Evolutionary conservation across 2,113 vertebrate species (phyloP).

Genomic region (Psilopsiagon aurifrons): DNA sequence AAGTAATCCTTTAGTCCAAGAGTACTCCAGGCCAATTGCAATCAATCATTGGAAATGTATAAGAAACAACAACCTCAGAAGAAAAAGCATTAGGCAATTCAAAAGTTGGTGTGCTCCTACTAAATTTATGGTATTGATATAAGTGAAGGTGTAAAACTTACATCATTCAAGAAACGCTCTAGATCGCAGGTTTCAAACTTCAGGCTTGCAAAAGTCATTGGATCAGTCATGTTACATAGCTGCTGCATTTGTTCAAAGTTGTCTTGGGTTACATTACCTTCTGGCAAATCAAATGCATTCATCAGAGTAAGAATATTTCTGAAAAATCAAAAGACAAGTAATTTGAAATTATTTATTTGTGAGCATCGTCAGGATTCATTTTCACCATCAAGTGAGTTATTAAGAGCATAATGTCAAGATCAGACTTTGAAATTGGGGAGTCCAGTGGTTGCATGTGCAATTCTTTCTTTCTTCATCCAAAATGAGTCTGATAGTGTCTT

Average conservation of each 20-base stretch:
- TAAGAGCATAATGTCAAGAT: background rate
- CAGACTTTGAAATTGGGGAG: background rate
- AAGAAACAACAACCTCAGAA: accelerated
- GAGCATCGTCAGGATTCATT: background rate
- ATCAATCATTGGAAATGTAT: background rate
- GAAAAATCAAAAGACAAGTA: slow-evolving; percentile 14
- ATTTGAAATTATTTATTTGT: background rate
- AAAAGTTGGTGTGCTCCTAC: background rate
- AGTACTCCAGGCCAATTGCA: background rate
- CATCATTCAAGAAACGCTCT: slow-evolving; percentile 73
- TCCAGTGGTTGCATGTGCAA: background rate
- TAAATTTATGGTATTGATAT: background rate
- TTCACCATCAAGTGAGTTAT: background rate
- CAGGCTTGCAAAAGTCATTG: background rate
- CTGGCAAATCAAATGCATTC: slow-evolving; percentile 79
- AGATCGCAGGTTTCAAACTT: slow-evolving; percentile 75
- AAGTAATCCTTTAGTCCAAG: background rate
- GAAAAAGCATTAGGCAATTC: background rate
- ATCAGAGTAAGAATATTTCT: slow-evolving; percentile 82
- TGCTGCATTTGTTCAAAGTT: slow-evolving; percentile 72
- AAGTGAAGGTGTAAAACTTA: slow-evolving; percentile 16
- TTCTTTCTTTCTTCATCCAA: background rate
- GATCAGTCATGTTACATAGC: slow-evolving; percentile 45
- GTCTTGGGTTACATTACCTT: slow-evolving; percentile 74
- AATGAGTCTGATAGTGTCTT: background rate